phyloP scores from a whole-genome alignment of 2,113 vertebrate genomes.

The Cyanoderma ruficeps region DNA sequence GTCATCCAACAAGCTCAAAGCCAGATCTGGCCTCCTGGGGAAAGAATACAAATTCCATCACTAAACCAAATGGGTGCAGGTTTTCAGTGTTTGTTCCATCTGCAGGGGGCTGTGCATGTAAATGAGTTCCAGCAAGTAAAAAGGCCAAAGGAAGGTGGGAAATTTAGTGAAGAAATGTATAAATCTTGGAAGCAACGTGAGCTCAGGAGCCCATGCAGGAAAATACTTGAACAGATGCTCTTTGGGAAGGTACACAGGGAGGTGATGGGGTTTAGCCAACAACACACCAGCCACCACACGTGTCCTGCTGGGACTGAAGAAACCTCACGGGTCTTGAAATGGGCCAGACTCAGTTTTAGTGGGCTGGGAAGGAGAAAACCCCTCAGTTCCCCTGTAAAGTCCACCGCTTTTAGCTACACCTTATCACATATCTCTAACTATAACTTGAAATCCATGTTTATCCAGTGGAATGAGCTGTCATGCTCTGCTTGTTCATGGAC shows the following conservation, averaged over 20 bases:
- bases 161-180: not conserved
- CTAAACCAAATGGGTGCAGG: not conserved
- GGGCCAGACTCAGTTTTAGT: not conserved
- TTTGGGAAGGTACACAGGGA: not conserved
- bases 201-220: not conserved
- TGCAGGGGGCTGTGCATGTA: not conserved
- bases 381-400: not conserved
- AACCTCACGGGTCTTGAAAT: not conserved
- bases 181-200: not conserved
- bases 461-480: not conserved
- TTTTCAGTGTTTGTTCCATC: not conserved
- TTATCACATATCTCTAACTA: not conserved
- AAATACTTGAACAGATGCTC: not conserved
- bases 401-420: not conserved
- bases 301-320: not conserved
- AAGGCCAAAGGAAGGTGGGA: not conserved
- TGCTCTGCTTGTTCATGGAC: not conserved
- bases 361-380: not conserved
- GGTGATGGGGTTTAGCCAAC: not conserved
- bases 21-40: not conserved
- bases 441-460: not conserved
- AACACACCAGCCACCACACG: not conserved
- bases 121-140: not conserved
- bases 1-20: not conserved
- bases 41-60: not conserved